These are phyloP conservation scores for Syngnathus floridae DNA, from an alignment of 2,113 vertebrate genomes.

Conservation along the genomic window DNA sequence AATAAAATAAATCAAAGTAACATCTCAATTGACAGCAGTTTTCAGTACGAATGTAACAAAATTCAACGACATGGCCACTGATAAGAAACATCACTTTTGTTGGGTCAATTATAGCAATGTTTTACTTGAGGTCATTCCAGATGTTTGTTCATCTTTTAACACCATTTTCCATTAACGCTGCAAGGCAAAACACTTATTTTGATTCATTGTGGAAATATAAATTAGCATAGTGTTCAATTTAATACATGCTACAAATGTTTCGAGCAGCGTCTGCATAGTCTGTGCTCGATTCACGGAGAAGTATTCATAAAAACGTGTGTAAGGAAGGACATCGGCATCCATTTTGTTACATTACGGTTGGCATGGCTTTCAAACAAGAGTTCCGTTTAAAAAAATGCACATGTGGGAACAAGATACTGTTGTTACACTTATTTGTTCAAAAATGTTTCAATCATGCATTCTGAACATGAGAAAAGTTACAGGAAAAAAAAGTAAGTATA, in stretches of 20 bases:
- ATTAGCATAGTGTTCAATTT: conserved; percentile 72
- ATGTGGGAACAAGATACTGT: conserved; percentile 6
- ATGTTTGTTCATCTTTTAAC: conserved; percentile 74
- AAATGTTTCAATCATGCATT: conserved; percentile 18
- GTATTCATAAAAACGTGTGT: neutral
- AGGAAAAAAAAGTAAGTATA: conserved; percentile 16
- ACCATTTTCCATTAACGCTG: conserved; percentile 60
- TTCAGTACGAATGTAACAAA: neutral
- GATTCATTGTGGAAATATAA: conserved; percentile 77
- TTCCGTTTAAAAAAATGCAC: neutral
- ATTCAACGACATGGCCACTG: conserved; percentile 14
- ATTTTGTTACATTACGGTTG: conserved; percentile 8
- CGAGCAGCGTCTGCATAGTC: conserved; percentile 29
- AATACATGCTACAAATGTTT: conserved; percentile 79
- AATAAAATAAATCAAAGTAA: neutral
- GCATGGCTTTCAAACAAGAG: conserved; percentile 17
- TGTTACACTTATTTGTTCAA: conserved; percentile 5
- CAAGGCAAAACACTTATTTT: conserved; percentile 72
- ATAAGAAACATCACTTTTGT: conserved; percentile 77
- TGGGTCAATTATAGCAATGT: conserved; percentile 82
- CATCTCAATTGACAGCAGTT: neutral
- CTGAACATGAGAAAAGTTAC: conserved; percentile 21
- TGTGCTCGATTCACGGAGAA: conserved; percentile 11
- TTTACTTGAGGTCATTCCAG: conserved; percentile 76
- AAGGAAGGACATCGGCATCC: neutral